Evolutionary conservation across 1,140 invertebrate genomes (phyloP), one percentile per base, ranked within the genome.

Genomic region (Plutomurus gul): DNA sequence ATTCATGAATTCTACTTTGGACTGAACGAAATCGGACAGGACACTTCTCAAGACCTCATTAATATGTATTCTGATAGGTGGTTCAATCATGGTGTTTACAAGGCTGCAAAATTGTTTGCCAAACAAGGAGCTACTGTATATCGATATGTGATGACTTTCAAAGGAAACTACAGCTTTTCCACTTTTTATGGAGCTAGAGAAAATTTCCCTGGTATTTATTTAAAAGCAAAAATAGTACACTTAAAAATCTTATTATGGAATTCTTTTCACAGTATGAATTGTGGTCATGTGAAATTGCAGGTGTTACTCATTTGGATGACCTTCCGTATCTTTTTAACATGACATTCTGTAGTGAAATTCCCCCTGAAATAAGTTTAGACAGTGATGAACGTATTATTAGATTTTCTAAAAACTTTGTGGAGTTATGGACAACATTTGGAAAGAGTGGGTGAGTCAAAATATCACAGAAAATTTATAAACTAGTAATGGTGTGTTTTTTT

Each of bases 1-100:
- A 75, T 75, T 8, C 47, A 51, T 6, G 3, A 51, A 10, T 75
- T 75, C 20, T 75, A 75, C 37, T 75, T 75, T 39, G 33, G 47
- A 16, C 47, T 56, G 13, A 3, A 56, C 22, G 33, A 8, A 1
- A 37, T 75, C 25, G 46, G 46, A 3, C n/a, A n/a, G 11, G 27
- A 56, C 20, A 56, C 74, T 7, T 13, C 27, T 3, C 1, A 36
- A 11, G 33, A 40, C 11, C 4, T 37, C 1, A 75, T n/a, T 4
- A 20, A 56, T 56, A 20, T 75, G 30, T 75, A 20, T 51, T 39
- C 47, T 3, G 74, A 75, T 25, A 36, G 46, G 18, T 56, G 8
- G 16, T 75, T 75, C 49, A 56, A 51, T 22, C 74, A 56, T 13
- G 74, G 74, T 30, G 27, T 36, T 27, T n/a, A 30, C 16, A 65